A percentile compares a stretch with the other conserved stretches of the same genome.
phyloP scores from a whole-genome alignment of 1,140 invertebrate species.

The Camponotus pennsylvanicus region DNA sequence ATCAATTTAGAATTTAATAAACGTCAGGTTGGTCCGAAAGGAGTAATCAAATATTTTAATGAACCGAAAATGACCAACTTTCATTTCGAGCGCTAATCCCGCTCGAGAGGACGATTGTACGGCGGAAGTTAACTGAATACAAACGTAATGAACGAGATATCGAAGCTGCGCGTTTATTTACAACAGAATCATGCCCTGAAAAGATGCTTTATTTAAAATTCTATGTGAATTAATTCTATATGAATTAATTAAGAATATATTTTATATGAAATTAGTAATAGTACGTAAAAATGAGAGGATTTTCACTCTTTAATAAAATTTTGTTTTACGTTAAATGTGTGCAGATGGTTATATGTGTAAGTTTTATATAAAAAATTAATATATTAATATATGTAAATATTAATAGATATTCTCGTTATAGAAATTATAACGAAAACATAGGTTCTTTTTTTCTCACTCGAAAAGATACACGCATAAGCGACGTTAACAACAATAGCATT shows the following conservation, averaged over 20 bases:
- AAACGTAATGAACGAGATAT: constrained; percentile 27
- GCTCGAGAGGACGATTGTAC: neutral
- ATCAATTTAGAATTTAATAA: constrained; percentile 73
- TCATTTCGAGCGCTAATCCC: constrained; percentile 16
- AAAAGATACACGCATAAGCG: neutral
- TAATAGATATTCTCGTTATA: too few relatives aligned
- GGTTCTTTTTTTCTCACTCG: neutral
- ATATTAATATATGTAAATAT: neutral
- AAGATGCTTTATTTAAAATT: constrained; percentile 7
- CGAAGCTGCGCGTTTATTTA: constrained; percentile 32
- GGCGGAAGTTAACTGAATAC: constrained; percentile 47
- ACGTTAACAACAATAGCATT: neutral
- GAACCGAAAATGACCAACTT: constrained; percentile 39
- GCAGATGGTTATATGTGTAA: neutral
- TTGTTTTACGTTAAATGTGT: neutral
- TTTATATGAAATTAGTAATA: neutral
- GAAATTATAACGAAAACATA: too few relatives aligned
- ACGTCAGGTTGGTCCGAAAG: constrained; percentile 20
- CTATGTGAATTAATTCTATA: too few relatives aligned
- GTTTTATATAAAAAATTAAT: too few relatives aligned
- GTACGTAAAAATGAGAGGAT: neutral
- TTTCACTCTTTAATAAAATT: neutral
- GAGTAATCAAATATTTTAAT: constrained; percentile 63
- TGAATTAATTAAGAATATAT: too few relatives aligned
- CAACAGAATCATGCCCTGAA: neutral